Conservation (phyloP, 2,113 vertebrate species). For the Scortum barcoo region DNA sequence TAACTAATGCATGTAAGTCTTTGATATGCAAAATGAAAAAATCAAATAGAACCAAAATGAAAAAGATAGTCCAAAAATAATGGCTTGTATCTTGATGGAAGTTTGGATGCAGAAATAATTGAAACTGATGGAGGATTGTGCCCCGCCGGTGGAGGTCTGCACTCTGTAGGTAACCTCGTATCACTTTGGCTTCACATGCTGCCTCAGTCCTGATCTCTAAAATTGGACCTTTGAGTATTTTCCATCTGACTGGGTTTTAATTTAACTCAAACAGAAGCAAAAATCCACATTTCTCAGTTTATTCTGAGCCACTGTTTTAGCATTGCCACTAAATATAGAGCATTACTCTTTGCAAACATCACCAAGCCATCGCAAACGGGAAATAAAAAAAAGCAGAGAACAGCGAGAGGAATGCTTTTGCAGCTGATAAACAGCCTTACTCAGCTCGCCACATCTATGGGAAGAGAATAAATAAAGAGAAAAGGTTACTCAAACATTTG, state of each 20-base stretch:
- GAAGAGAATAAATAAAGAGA: slow-evolving; percentile 25
- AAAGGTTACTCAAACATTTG: slow-evolving; percentile 35
- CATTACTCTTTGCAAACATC: slow-evolving; percentile 5
- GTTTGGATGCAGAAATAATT: not conserved
- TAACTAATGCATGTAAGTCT: too few relatives aligned
- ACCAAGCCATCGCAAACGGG: not conserved
- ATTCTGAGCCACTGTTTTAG: slow-evolving; percentile 18
- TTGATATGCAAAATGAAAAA: not conserved
- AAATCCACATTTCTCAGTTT: slow-evolving; percentile 12
- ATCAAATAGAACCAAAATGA: not conserved
- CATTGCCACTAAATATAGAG: slow-evolving; percentile 10
- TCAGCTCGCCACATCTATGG: slow-evolving; percentile 2
- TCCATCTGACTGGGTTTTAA: slow-evolving; percentile 52
- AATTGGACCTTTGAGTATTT: slow-evolving; percentile 21
- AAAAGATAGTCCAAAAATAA: not conserved
- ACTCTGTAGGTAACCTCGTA: not conserved
- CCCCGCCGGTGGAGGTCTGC: not conserved
- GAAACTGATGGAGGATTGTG: not conserved
- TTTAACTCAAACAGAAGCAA: slow-evolving; percentile 33
- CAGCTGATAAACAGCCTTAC: slow-evolving; percentile 36
- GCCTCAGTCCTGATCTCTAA: slow-evolving; percentile 7
- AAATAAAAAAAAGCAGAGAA: not conserved
- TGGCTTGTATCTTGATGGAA: not conserved
- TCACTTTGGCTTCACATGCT: slow-evolving; percentile 3
- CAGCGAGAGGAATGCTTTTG: not conserved